Conservation (phyloP, 2,888 invertebrate genomes). For the Orthosia gothica region DNA sequence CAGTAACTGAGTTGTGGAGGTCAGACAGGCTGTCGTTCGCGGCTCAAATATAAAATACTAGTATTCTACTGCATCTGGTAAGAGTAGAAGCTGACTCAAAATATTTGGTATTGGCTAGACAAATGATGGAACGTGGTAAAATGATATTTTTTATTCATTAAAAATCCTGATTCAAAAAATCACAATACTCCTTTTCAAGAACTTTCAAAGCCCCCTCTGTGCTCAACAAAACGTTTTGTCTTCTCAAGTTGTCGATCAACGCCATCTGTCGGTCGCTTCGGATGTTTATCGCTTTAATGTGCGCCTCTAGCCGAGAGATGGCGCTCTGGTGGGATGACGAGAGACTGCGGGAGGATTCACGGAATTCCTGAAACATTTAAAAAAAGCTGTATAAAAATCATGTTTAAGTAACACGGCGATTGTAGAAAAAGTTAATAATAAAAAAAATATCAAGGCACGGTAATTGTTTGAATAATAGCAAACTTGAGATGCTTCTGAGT, state of each 20-base stretch:
- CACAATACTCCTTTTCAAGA: constrained; percentile 80
- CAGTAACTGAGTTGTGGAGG: background rate
- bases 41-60: background rate
- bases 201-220: constrained; percentile 78
- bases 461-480: no score
- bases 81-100: background rate
- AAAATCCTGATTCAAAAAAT: constrained; percentile 79
- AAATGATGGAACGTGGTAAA: background rate
- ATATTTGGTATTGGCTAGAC: background rate
- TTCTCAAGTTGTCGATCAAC: constrained; percentile 82
- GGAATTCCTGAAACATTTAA: constrained; percentile 78
- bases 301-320: constrained; percentile 78
- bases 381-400: no score
- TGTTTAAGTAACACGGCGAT: no score
- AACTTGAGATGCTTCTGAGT: no score
- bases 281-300: constrained; percentile 71
- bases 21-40: background rate
- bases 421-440: no score
- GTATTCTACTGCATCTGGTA: no score
- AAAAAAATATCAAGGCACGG: no score
- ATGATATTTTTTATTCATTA: constrained; percentile 20
- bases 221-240: constrained; percentile 77
- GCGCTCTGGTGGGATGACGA: constrained; percentile 77
- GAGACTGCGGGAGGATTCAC: constrained; percentile 78
- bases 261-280: constrained; percentile 77